phyloP scores from a whole-genome alignment of 1,140 invertebrate species.

The Pachypeltis micranthus region DNA sequence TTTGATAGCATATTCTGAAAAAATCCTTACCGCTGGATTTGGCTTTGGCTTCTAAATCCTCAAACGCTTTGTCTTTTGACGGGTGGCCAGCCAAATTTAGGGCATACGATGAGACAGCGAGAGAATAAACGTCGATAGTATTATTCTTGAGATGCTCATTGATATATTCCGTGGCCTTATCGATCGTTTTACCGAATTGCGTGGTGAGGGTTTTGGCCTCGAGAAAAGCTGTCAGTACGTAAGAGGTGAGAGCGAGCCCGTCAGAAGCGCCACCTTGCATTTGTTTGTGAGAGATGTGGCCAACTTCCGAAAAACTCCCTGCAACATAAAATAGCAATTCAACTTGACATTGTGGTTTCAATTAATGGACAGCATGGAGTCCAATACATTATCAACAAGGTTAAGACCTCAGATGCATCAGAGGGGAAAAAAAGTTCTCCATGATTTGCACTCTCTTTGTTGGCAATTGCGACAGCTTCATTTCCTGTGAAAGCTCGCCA shows the following conservation, averaged over 20 bases:
- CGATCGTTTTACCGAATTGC: constrained; percentile 44
- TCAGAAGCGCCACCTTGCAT: constrained; percentile 63
- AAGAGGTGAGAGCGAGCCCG: constrained; percentile 71
- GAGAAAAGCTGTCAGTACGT: constrained; percentile 66
- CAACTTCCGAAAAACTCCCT: constrained; percentile 61
- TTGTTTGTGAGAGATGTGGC: constrained; percentile 59
- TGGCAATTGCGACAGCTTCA: too few relatives aligned
- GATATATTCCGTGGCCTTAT: constrained; percentile 68
- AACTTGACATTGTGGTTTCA: too few relatives aligned
- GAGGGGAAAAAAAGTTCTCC: too few relatives aligned
- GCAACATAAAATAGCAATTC: too few relatives aligned
- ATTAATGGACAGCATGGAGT: too few relatives aligned
- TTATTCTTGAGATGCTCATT: constrained; percentile 51
- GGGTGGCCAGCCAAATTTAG: constrained; percentile 62
- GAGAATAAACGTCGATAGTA: constrained; percentile 59
- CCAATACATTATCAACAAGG: too few relatives aligned
- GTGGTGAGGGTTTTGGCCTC: constrained; percentile 46
- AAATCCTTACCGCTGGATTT: constrained; percentile 35
- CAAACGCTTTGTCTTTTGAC: constrained; percentile 49
- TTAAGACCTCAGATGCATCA: too few relatives aligned
- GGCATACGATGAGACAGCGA: constrained; percentile 64
- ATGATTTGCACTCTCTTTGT: too few relatives aligned
- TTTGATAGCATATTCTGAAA: too few relatives aligned
- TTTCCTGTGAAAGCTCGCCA: too few relatives aligned
- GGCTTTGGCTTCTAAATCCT: constrained; percentile 46